Evolutionary conservation across 2,797 vertebrate genomes (phyloP).

Genomic region (Gadopsis bispinosus): DNA sequence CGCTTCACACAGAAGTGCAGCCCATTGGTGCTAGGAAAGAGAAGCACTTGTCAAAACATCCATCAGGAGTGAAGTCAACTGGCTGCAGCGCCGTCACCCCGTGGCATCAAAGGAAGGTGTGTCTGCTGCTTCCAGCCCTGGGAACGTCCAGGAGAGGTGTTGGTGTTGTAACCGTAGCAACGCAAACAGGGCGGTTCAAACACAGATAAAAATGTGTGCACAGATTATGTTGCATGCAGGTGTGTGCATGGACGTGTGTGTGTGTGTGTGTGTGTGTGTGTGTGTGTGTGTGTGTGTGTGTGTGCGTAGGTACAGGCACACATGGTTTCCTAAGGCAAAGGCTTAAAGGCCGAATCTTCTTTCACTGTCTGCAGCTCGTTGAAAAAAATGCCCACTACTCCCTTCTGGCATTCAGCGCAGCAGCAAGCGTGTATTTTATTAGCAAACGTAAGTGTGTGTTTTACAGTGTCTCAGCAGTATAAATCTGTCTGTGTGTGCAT

Average conservation of each 20-base stretch:
- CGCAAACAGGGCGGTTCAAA: conserved; percentile 77
- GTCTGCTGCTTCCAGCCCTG: conserved; percentile 67
- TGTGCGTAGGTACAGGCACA: conserved; percentile 18
- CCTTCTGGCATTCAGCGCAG: conserved; percentile 42
- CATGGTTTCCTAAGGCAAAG: conserved; percentile 42
- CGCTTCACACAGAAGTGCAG: conserved; percentile 60
- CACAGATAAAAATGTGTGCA: conserved; percentile 74
- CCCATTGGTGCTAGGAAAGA: conserved; percentile 59
- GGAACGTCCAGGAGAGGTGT: conserved; percentile 72
- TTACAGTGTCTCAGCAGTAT: conserved; percentile 53
- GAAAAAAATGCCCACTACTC: conserved; percentile 51
- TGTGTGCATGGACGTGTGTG: conserved; percentile 43
- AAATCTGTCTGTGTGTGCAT: conserved; percentile 39
- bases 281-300: conserved; percentile 23
- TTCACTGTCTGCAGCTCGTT: conserved; percentile 41
- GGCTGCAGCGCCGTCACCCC: conserved; percentile 46
- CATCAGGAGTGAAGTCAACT: conserved; percentile 56
- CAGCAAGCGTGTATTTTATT: conserved; percentile 69
- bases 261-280: conserved; percentile 43
- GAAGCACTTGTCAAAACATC: conserved; percentile 72
- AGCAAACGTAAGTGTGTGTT: conserved; percentile 60
- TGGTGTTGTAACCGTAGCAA: conserved; percentile 74
- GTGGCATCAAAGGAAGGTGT: conserved; percentile 79
- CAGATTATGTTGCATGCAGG: conserved; percentile 65
- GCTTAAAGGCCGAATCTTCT: conserved; percentile 38